Base-by-base conservation (phyloP, 2,797 vertebrate genomes). In the Cyclura pinguis region DNA sequence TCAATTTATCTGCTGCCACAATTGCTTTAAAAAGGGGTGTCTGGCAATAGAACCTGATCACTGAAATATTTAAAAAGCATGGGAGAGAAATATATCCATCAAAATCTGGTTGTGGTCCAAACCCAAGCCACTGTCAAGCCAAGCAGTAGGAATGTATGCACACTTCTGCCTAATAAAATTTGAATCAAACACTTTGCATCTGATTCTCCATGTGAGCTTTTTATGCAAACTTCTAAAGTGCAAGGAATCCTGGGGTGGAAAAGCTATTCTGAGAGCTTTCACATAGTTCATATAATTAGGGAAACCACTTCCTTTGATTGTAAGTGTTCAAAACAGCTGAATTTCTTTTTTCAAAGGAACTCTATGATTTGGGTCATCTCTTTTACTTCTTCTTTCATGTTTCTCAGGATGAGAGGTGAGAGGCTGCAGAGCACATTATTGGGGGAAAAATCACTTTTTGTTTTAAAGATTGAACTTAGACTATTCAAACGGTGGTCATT, bases 211-310 rank as follows among this genome's bases (percentile, higher is more conserved):
- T 97, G 97, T 97, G 97, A 97, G 97, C 97, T 98, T 98, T 78
- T 98, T 97, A 98, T 98, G 97, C 97, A 97, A 97, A 98, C 97
- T 98, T 98, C 97, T 98, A 98, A 98, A 98, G 97, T 98, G 96
- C 96, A 97, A 97, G 94, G 97, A 96, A 97, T 98, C 97, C 97
- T 97, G 97, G 97, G 97, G 97, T 97, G 97, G 97, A 97, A 97
- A 97, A 97, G 97, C 97, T 97, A 97, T 97, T 98, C 97, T 97
- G 96, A 97, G 97, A 97, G 97, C 97, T 97, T 97, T 97, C 97
- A 97, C 97, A 97, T 97, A 98, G 97, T 97, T 97, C 97, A 96
- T 95, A 97, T 98, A 97, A 98, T 98, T 97, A 98, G 97, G 97
- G 97, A 98, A 98, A 97, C 97, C 97, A 98, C 97, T 98, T 98